These are phyloP conservation scores for Eilema caniola DNA, from an alignment of 2,888 invertebrate species.

Conservation along the genomic window DNA sequence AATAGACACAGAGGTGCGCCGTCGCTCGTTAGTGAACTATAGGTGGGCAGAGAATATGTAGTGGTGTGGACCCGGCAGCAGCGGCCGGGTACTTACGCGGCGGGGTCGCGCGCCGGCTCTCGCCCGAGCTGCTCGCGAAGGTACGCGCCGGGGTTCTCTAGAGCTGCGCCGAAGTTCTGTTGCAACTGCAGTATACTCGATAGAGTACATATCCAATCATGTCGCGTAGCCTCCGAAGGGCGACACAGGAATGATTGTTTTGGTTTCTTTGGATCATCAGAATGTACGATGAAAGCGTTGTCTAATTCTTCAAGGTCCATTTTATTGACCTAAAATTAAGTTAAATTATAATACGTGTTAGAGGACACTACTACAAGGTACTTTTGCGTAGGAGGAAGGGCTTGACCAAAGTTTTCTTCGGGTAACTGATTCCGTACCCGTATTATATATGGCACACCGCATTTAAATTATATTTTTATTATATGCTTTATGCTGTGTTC, in stretches of 20 bases:
- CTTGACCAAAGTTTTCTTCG: no score
- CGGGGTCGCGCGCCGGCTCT: conserved; percentile 66
- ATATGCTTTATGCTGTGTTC: no score
- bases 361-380: no score
- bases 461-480: no score
- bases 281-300: conserved; percentile 83
- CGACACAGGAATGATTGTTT: conserved; percentile 93
- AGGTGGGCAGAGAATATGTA: conserved; percentile 7
- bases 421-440: no score
- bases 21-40: conserved; percentile 5
- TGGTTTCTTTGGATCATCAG: conserved; percentile 93
- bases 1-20: conserved; percentile 5
- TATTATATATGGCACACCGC: no score
- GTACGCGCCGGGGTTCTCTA: conserved; percentile 95
- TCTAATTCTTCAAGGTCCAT: conserved; percentile 92
- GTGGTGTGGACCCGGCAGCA: conserved; percentile 16
- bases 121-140: conserved; percentile 72
- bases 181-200: conserved; percentile 96
- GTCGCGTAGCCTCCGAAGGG: conserved; percentile 90
- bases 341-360: neutral
- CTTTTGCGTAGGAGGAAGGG: no score
- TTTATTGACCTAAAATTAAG: conserved; percentile 94
- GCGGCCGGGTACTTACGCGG: conserved; percentile 71
- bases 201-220: conserved; percentile 95
- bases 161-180: conserved; percentile 96